These are phyloP conservation scores for Stegastes partitus DNA, from an alignment of 2,113 vertebrate species.

Conservation along the genomic window DNA sequence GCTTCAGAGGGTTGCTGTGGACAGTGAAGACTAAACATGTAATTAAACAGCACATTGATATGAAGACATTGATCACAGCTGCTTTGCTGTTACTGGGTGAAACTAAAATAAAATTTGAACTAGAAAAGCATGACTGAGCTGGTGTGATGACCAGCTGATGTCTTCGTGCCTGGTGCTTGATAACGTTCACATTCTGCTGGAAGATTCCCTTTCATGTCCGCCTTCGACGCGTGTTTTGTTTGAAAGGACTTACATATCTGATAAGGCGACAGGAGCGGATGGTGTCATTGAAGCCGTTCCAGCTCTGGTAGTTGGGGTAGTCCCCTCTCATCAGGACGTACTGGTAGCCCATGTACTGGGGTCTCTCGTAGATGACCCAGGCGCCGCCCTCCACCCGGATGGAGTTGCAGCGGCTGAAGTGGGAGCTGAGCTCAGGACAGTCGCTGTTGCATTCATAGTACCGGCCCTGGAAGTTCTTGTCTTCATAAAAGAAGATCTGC, in stretches of 20 bases:
- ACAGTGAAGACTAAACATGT: too few species aligned
- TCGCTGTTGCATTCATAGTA: constrained; percentile 74
- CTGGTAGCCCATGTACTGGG: constrained; percentile 67
- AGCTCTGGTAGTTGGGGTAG: constrained; percentile 67
- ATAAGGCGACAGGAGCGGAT: constrained; percentile 66
- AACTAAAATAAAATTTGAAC: too few species aligned
- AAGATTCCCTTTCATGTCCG: too few species aligned
- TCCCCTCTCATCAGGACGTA: constrained; percentile 70
- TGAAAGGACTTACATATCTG: constrained; percentile 50
- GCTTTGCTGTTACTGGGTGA: too few species aligned
- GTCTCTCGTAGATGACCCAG: constrained; percentile 75
- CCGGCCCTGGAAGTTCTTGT: constrained; percentile 77
- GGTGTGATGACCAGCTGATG: too few species aligned
- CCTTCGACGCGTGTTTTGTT: too few species aligned
- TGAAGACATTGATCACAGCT: too few species aligned
- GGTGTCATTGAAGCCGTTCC: constrained; percentile 67
- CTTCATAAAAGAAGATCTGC: constrained; percentile 80
- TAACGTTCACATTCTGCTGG: too few species aligned
- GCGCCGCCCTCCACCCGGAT: constrained; percentile 72
- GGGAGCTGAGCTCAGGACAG: constrained; percentile 70
- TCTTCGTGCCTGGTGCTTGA: too few species aligned
- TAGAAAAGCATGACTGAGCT: too few species aligned
- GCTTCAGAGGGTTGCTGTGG: too few species aligned
- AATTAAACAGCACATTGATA: too few species aligned
- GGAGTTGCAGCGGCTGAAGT: constrained; percentile 78